phyloP scores from a whole-genome alignment of 2,797 vertebrate genomes.

The Simalia tracyae region DNA sequence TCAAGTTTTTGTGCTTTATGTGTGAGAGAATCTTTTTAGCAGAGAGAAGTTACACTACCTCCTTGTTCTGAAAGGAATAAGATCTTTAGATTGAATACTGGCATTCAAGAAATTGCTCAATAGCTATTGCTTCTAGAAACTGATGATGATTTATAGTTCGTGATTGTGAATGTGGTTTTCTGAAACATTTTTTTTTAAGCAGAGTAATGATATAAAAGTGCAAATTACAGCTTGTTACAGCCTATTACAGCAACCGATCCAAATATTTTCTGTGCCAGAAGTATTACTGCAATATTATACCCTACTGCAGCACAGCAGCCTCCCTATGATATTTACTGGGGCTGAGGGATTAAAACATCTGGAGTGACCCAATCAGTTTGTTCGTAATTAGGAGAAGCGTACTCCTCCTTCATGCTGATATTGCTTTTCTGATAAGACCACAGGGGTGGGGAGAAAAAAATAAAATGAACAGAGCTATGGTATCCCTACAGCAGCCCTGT shows the following conservation, averaged over 20 bases:
- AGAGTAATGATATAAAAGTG: not conserved
- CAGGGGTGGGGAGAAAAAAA: not conserved
- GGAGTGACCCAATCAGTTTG: not conserved
- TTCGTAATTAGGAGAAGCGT: not conserved
- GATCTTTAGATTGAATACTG: not conserved
- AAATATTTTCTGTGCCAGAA: not conserved
- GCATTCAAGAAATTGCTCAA: not conserved
- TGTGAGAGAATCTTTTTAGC: not conserved
- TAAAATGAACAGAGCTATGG: not conserved
- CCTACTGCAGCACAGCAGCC: not conserved
- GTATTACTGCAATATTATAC: not conserved
- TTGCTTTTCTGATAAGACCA: not conserved
- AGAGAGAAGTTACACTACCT: not conserved
- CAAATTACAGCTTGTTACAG: not conserved
- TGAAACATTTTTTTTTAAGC: not conserved
- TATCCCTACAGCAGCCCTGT: not conserved
- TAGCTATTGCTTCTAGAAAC: conserved; percentile 27
- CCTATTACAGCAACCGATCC: not conserved
- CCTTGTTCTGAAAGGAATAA: not conserved
- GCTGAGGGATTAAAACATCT: not conserved
- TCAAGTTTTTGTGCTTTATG: not conserved
- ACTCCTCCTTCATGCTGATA: not conserved
- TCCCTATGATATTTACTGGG: not conserved
- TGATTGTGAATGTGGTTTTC: not conserved
- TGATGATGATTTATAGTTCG: not conserved